A percentile compares a stretch with the other conserved stretches of the same genome.
Conservation (phyloP, 2,888 invertebrate genomes). For the Magallana nippona region DNA sequence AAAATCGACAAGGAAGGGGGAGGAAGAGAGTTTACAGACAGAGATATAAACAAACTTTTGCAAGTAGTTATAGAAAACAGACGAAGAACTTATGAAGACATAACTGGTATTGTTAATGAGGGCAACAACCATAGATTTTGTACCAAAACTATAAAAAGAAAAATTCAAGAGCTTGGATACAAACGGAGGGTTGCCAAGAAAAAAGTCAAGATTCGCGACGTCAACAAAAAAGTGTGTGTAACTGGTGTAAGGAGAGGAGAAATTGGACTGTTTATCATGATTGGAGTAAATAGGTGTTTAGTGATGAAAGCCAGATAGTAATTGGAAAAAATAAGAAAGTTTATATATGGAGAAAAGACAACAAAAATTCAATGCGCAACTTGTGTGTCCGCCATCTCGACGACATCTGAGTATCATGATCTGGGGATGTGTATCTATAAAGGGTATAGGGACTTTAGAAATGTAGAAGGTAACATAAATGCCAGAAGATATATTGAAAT, state of each 20-base stretch:
- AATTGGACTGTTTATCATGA: neutral
- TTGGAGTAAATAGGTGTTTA: no score
- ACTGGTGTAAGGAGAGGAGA: neutral
- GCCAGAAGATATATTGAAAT: no score
- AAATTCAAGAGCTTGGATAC: neutral
- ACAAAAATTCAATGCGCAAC: no score
- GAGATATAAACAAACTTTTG: no score
- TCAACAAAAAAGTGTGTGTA: neutral
- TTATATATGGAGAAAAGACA: no score
- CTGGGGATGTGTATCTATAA: no score
- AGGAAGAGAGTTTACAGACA: neutral
- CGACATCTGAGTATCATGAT: no score
- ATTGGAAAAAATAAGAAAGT: no score
- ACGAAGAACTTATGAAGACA: neutral
- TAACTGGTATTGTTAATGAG: neutral
- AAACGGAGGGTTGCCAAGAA: neutral
- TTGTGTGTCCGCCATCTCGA: no score
- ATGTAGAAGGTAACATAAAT: no score
- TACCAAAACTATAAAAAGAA: neutral
- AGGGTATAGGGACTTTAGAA: no score
- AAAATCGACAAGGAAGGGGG: neutral
- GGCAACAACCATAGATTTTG: neutral
- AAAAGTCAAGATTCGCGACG: neutral
- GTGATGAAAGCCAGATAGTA: no score
- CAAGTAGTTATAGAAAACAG: neutral